Conservation (phyloP, 2,888 invertebrate genomes). For the Acanthococcus lagerstroemiae region DNA sequence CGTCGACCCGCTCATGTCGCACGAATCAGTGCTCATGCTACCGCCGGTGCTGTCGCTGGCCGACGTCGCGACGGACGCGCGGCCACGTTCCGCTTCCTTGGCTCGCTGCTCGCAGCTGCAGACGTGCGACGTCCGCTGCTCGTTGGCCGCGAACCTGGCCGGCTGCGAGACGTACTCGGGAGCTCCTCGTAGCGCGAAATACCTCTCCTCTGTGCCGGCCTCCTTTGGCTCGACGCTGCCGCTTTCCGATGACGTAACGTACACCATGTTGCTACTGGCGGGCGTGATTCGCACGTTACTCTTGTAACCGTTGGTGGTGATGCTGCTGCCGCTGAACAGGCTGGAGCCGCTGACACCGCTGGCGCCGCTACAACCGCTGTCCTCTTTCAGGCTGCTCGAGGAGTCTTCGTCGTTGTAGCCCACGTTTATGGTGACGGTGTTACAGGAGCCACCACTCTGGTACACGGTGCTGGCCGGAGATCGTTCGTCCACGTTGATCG, state of each 20-base stretch:
- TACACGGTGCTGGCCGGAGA: not conserved
- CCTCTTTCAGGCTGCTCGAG: not conserved
- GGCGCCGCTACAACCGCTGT: not conserved
- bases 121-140: slow-evolving; percentile 65
- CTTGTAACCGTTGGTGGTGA: not conserved
- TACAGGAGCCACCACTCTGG: slow-evolving; percentile 15
- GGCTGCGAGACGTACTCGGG: too few species aligned
- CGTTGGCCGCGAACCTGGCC: slow-evolving; percentile 58
- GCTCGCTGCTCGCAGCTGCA: slow-evolving; percentile 48
- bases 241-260: slow-evolving; percentile 1
- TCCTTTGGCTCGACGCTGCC: not conserved
- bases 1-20: not conserved
- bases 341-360: not conserved
- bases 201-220: not conserved
- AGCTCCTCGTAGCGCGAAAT: too few species aligned
- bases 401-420: slow-evolving; percentile 6
- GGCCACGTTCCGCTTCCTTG: not conserved
- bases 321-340: not conserved
- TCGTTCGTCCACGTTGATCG: slow-evolving; percentile 12
- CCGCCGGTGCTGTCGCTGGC: not conserved
- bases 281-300: slow-evolving; percentile 7
- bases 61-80: slow-evolving; percentile 29
- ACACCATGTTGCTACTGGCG: not conserved
- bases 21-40: not conserved
- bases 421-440: slow-evolving; percentile 17